A percentile compares a stretch with the other conserved stretches of the same genome.
Evolutionary conservation across 2,888 invertebrate species (phyloP).

Genomic region (Catocala fraxini): DNA sequence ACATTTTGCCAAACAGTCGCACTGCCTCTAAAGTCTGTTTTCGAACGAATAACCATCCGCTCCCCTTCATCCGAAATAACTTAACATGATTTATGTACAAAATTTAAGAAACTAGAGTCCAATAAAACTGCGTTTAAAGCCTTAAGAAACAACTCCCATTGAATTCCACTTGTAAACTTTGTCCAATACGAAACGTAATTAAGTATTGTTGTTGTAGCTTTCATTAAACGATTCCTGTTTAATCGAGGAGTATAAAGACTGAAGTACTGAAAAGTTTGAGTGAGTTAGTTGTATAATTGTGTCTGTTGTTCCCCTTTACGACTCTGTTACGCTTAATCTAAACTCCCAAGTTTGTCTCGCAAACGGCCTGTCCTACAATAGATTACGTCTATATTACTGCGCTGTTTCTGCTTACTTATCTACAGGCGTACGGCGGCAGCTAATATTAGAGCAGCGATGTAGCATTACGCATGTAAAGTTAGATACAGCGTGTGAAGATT

Average conservation of each 20-base stretch:
- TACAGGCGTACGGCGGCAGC: background rate
- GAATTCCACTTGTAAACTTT: conserved; percentile 61
- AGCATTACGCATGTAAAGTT: background rate
- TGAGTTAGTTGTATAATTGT: conserved; percentile 67
- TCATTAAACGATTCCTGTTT: conserved; percentile 70
- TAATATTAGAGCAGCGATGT: conserved; percentile 2
- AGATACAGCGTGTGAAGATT: background rate
- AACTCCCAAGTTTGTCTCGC: conserved; percentile 48
- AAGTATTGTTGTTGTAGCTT: conserved; percentile 78
- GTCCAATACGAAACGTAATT: conserved; percentile 70
- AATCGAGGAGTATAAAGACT: conserved; percentile 74
- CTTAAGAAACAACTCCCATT: conserved; percentile 57
- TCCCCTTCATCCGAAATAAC: background rate
- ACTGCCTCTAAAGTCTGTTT: no score
- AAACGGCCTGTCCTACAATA: conserved; percentile 44
- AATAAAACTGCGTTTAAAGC: conserved; percentile 46
- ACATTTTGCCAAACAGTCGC: no score
- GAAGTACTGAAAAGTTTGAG: conserved; percentile 51
- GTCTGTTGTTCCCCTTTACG: conserved; percentile 54
- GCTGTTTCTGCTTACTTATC: conserved; percentile 24
- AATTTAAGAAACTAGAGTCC: conserved; percentile 34
- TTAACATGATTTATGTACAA: conserved; percentile 2
- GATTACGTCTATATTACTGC: conserved; percentile 33
- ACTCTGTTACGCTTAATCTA: conserved; percentile 63
- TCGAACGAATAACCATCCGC: background rate